phyloP scores from a whole-genome alignment of 2,888 invertebrate species.

The Thecocarcelia acutangulata region DNA sequence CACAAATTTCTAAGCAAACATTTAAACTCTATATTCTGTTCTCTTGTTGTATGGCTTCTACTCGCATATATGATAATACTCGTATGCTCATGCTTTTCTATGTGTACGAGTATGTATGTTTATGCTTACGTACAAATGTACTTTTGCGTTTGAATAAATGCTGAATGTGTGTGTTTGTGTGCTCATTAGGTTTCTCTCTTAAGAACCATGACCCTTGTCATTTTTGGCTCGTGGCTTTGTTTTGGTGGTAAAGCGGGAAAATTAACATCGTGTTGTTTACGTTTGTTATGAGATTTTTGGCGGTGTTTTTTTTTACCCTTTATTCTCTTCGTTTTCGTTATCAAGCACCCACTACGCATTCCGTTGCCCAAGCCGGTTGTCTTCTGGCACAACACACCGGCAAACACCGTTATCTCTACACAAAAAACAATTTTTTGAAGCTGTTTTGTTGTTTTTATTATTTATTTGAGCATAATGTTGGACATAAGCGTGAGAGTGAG shows the following conservation, averaged over 20 bases:
- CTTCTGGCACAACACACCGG: conserved; percentile 31
- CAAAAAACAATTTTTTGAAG: background rate
- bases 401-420: conserved; percentile 25
- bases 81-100: no score
- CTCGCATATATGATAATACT: no score
- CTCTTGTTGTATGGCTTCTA: no score
- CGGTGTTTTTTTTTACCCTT: conserved; percentile 32
- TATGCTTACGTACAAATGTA: no score
- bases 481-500: background rate
- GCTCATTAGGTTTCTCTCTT: background rate
- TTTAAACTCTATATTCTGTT: no score
- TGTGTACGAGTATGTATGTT: no score
- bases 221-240: conserved; percentile 31
- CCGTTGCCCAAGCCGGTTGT: conserved; percentile 14
- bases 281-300: conserved; percentile 41
- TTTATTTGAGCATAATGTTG: conserved; percentile 17
- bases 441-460: conserved; percentile 14
- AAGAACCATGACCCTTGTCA: conserved; percentile 65
- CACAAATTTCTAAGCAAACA: no score
- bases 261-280: conserved; percentile 43
- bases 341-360: background rate
- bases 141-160: no score
- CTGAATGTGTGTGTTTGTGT: no score
- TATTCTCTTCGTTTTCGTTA: conserved; percentile 5
- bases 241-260: conserved; percentile 14